Evolutionary conservation across 2,888 invertebrate genomes (phyloP).

Genomic region (Serripes groenlandicus): DNA sequence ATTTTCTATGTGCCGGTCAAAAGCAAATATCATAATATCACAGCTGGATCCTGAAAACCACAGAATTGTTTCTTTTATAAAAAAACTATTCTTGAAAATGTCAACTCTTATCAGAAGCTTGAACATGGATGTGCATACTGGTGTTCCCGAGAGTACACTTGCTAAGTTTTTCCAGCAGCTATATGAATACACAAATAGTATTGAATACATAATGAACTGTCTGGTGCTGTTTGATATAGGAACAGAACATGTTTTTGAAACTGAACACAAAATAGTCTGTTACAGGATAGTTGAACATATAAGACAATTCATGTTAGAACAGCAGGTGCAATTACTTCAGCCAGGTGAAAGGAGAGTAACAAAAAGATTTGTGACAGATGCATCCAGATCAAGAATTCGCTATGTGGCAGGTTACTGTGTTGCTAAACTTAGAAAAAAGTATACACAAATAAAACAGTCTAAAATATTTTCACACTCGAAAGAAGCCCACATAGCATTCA

Average conservation of each 20-base stretch:
- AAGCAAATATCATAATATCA: no score
- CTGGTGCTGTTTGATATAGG: slow-evolving; percentile 21
- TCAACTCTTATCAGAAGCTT: slow-evolving; percentile 6
- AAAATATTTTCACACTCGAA: slow-evolving; percentile 26
- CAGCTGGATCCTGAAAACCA: no score
- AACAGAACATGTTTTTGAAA: neutral
- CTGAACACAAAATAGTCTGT: slow-evolving; percentile 28
- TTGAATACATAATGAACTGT: slow-evolving; percentile 20
- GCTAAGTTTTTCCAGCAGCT: slow-evolving; percentile 11
- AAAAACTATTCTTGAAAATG: slow-evolving; percentile 22
- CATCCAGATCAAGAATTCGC: slow-evolving; percentile 44
- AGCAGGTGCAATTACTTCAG: slow-evolving; percentile 3
- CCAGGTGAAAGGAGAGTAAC: neutral
- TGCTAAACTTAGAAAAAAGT: slow-evolving; percentile 34
- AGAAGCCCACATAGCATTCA: slow-evolving; percentile 20
- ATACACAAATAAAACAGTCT: neutral
- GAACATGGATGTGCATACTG: neutral
- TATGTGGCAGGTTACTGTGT: slow-evolving; percentile 52
- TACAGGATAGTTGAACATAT: slow-evolving; percentile 27
- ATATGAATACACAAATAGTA: slow-evolving; percentile 11
- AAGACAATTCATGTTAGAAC: slow-evolving; percentile 6
- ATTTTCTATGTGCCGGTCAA: no score
- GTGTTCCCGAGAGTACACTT: no score
- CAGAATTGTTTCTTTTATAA: no score
- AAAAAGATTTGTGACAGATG: slow-evolving; percentile 6